Conservation (phyloP, 2,113 vertebrate genomes). For the Paracyprichromis sp. region DNA sequence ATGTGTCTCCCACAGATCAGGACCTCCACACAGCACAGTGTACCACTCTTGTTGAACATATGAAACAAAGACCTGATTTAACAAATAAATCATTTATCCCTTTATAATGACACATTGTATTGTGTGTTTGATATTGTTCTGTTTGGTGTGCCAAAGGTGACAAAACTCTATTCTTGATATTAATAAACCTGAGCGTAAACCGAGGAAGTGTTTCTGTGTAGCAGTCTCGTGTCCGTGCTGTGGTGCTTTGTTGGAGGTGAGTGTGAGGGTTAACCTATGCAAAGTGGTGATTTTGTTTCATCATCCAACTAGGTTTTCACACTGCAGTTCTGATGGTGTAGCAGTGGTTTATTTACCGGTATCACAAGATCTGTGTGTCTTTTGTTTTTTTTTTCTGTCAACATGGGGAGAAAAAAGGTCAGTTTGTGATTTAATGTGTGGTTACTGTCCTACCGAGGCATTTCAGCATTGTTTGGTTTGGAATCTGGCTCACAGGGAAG, state of each 20-base stretch:
- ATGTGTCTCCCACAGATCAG: neutral
- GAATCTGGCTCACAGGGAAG: neutral
- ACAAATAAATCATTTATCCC: slow-evolving; percentile 43
- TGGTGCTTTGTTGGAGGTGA: neutral
- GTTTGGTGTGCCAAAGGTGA: slow-evolving; percentile 8
- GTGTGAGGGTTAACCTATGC: slow-evolving; percentile 32
- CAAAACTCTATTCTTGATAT: slow-evolving; percentile 46
- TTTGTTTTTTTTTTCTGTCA: neutral
- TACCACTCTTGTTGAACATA: slow-evolving; percentile 31
- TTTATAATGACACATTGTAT: slow-evolving; percentile 46
- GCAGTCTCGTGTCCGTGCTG: neutral
- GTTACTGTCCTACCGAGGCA: neutral
- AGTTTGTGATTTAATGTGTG: neutral
- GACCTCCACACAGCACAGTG: neutral
- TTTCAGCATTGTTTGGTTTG: slow-evolving; percentile 1
- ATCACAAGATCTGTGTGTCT: neutral
- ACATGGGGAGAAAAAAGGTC: neutral
- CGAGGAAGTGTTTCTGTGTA: neutral
- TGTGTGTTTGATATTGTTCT: slow-evolving; percentile 48
- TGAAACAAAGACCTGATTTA: slow-evolving; percentile 36
- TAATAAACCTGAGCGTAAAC: neutral
- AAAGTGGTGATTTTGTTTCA: neutral
- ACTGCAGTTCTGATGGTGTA: neutral
- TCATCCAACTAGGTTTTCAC: neutral
- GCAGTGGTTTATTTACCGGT: neutral